Evolutionary conservation across 2,113 vertebrate genomes (phyloP).

Genomic region (Pseudopipra pipra): DNA sequence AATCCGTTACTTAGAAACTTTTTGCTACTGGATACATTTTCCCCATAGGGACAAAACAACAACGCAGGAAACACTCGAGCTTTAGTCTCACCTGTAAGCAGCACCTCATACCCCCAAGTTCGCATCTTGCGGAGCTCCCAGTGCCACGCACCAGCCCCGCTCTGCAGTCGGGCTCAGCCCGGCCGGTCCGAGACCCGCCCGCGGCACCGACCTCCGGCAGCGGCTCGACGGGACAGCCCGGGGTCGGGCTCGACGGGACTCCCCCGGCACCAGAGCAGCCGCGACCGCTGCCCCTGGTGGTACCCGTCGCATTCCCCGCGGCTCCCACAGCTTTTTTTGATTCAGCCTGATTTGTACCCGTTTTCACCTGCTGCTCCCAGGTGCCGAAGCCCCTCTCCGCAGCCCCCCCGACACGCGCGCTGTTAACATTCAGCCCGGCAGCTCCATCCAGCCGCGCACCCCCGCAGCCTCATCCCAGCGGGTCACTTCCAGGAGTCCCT

Average conservation of each 20-base stretch:
- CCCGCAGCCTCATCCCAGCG: background rate
- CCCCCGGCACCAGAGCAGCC: background rate
- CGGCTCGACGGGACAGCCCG: background rate
- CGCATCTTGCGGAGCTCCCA: background rate
- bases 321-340: background rate
- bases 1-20: background rate
- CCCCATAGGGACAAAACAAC: background rate
- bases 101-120: background rate
- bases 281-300: slow-evolving; percentile 9
- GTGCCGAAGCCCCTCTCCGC: background rate
- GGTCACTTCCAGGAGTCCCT: background rate
- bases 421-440: background rate
- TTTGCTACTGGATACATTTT: background rate
- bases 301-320: background rate
- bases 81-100: background rate
- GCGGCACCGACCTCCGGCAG: background rate
- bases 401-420: background rate
- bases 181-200: background rate
- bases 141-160: background rate
- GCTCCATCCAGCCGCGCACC: background rate
- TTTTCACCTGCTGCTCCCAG: background rate
- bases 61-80: background rate
- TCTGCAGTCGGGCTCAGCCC: background rate
- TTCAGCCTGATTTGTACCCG: background rate
- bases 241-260: too few species aligned